Evolutionary conservation across 2,113 vertebrate genomes (phyloP).

Genomic region (Enhydra lutris): DNA sequence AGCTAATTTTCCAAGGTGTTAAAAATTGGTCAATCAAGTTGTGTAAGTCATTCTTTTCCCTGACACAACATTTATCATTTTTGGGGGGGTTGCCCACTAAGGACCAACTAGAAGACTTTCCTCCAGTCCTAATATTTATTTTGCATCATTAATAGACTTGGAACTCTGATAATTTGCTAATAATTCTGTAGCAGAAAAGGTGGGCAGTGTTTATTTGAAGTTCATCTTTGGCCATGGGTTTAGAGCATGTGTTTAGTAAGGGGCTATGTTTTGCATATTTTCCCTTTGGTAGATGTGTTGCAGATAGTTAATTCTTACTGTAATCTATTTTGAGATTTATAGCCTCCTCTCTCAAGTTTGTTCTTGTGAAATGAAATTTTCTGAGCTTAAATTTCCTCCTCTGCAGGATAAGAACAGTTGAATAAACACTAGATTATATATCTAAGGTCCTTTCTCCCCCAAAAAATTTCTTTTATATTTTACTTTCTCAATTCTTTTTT

Average conservation of each 20-base stretch:
- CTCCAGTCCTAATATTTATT: background rate
- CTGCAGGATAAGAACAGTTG: background rate
- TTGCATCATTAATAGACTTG: background rate
- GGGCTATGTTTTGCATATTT: background rate
- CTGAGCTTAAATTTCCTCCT: conserved; percentile 23
- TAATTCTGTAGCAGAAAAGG: background rate
- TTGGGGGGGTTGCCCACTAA: background rate
- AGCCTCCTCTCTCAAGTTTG: background rate
- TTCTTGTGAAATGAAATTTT: conserved; percentile 21
- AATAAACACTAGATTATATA: background rate
- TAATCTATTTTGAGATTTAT: background rate
- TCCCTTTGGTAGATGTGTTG: background rate
- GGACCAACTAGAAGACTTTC: background rate
- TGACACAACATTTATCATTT: background rate
- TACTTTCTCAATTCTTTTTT: background rate
- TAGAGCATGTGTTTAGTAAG: background rate
- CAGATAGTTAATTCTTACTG: background rate
- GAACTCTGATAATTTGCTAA: background rate
- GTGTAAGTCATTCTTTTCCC: background rate
- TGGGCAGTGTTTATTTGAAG: background rate
- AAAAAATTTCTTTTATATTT: background rate
- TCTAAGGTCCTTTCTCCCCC: background rate
- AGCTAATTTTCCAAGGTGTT: background rate
- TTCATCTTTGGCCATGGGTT: background rate
- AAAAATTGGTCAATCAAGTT: background rate